Percentiles rank a stretch among this genome's conserved stretches.
Evolutionary conservation across 2,888 invertebrate genomes (phyloP).

Genomic region (Lasioglossum leucozonium): DNA sequence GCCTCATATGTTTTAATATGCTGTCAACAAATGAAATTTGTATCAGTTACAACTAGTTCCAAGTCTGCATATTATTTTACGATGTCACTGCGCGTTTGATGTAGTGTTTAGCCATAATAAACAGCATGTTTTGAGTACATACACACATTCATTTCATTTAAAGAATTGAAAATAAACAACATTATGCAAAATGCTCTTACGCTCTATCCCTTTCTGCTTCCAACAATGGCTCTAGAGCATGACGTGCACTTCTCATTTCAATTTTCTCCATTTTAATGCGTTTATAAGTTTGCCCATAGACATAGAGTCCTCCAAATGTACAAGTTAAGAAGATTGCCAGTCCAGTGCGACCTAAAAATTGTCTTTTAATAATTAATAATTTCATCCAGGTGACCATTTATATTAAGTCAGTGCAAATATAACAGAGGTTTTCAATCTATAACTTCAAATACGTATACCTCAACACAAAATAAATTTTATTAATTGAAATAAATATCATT

Average conservation of each 20-base stretch:
- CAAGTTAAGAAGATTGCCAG: conserved; percentile 77
- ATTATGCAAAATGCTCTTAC: conserved; percentile 84
- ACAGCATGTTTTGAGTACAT: neutral
- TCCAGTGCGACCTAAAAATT: conserved; percentile 17
- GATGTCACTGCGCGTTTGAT: neutral
- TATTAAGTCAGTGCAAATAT: neutral
- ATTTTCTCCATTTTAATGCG: conserved; percentile 86
- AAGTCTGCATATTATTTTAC: neutral
- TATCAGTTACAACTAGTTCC: neutral
- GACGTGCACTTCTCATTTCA: conserved; percentile 91
- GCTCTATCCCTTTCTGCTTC: conserved; percentile 94
- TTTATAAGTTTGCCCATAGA: conserved; percentile 87
- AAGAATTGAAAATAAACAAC: neutral
- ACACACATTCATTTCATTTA: neutral
- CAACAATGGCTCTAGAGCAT: conserved; percentile 91
- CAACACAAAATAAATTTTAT: neutral
- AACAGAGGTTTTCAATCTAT: neutral
- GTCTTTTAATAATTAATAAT: conserved; percentile 13
- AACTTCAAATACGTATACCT: neutral
- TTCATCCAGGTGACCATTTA: neutral
- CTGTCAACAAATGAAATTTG: conserved; percentile 77
- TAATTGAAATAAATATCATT: neutral
- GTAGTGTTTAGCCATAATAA: neutral
- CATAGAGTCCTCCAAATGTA: conserved; percentile 86
- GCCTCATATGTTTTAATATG: conserved; percentile 90